phyloP scores from a whole-genome alignment of 2,797 vertebrate genomes.

The Odontamblyopus lacepedii region DNA sequence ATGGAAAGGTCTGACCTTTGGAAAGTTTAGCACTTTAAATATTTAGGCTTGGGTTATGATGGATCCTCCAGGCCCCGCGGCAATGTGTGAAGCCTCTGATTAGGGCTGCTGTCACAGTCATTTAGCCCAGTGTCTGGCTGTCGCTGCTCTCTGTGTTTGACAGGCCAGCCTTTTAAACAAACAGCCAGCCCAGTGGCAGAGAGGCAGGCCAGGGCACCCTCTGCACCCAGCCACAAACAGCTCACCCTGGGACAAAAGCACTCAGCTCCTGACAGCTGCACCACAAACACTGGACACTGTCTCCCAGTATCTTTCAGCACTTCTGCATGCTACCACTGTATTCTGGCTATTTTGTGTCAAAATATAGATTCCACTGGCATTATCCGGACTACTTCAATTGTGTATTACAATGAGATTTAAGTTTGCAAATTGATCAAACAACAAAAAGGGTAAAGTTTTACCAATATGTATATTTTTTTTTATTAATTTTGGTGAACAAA shows the following conservation, averaged over 20 bases:
- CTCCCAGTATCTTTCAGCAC: conserved; percentile 49
- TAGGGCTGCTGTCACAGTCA: conserved; percentile 79
- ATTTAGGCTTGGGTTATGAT: conserved; percentile 85
- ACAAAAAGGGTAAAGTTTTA: neutral
- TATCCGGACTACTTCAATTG: neutral
- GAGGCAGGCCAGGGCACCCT: conserved; percentile 62
- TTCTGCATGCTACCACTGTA: conserved; percentile 27
- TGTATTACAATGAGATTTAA: too few species aligned
- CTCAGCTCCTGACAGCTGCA: conserved; percentile 74
- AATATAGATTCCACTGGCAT: neutral
- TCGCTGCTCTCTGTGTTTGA: conserved; percentile 79
- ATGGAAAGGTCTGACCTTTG: conserved; percentile 83
- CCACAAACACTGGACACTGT: conserved; percentile 64
- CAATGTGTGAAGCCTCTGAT: conserved; percentile 82
- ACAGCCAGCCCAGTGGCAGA: conserved; percentile 78
- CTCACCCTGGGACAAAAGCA: conserved; percentile 74
- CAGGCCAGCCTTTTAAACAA: conserved; percentile 83
- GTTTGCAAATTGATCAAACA: neutral
- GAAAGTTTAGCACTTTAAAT: conserved; percentile 87
- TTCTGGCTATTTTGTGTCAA: neutral
- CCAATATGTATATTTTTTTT: too few species aligned
- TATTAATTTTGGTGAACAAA: neutral
- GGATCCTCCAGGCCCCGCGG: conserved; percentile 79
- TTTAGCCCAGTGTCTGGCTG: conserved; percentile 76
- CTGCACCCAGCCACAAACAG: conserved; percentile 67